Evolutionary conservation across 2,888 invertebrate species (phyloP).

Genomic region (Germaria angustata): DNA sequence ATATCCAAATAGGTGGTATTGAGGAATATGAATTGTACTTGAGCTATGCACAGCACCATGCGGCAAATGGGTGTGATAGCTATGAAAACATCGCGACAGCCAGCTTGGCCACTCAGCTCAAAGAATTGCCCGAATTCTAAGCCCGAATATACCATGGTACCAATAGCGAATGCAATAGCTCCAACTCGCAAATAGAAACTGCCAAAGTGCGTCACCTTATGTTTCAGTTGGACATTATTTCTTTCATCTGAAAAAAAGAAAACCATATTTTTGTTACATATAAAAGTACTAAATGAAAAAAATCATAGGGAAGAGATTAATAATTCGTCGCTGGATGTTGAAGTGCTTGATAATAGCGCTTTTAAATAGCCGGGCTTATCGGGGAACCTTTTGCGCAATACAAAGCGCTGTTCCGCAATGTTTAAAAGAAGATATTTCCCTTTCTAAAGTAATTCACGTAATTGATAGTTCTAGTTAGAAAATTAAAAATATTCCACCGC

Average conservation of each 20-base stretch:
- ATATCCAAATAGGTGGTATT: constrained; percentile 89
- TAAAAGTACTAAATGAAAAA: no score
- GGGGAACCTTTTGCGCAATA: no score
- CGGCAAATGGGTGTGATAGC: constrained; percentile 91
- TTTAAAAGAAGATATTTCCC: no score
- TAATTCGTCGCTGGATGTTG: no score
- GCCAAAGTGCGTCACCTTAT: constrained; percentile 84
- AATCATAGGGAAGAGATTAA: no score
- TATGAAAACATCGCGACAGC: constrained; percentile 84
- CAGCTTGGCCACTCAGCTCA: constrained; percentile 83
- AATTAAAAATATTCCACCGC: no score
- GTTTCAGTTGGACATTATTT: constrained; percentile 77
- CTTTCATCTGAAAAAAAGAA: constrained; percentile 74
- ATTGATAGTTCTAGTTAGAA: no score
- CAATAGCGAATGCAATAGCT: constrained; percentile 83
- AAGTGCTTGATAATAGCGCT: no score
- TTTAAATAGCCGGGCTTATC: no score
- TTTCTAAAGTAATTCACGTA: no score
- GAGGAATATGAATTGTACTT: constrained; percentile 96
- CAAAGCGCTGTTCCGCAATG: no score
- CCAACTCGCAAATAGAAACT: constrained; percentile 93
- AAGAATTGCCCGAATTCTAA: constrained; percentile 88
- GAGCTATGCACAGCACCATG: constrained; percentile 91
- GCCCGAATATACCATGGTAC: constrained; percentile 87
- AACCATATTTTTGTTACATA: no score